Percentiles rank a stretch among this genome's conserved stretches.
Evolutionary conservation across 2,797 vertebrate genomes (phyloP).

Genomic region (Sylvilagus floridanus): DNA sequence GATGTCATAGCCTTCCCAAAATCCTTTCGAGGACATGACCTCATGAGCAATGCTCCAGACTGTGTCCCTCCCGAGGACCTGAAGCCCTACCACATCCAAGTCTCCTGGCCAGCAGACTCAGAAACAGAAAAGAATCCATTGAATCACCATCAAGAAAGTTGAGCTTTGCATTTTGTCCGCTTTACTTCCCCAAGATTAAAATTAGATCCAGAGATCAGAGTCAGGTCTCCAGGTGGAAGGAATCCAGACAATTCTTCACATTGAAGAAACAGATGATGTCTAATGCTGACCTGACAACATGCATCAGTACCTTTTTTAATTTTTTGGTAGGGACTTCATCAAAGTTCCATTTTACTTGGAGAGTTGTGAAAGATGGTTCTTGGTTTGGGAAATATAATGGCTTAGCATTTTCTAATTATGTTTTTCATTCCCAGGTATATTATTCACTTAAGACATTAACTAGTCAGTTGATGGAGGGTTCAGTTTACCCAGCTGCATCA

Average conservation of each 20-base stretch:
- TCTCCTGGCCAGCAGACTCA: slow-evolving; percentile 89
- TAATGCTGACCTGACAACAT: background rate
- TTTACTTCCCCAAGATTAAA: background rate
- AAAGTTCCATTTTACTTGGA: background rate
- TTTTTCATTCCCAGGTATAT: background rate
- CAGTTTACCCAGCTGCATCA: background rate
- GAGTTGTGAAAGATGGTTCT: background rate
- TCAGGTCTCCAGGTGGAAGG: background rate
- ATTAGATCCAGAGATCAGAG: background rate
- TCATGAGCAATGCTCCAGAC: slow-evolving; percentile 95
- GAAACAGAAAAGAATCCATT: slow-evolving; percentile 78
- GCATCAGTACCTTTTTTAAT: background rate
- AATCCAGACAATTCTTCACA: background rate
- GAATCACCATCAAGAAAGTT: background rate
- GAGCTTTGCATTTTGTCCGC: background rate
- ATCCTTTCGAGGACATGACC: slow-evolving; percentile 95
- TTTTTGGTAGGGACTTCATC: slow-evolving; percentile 8
- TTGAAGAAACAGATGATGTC: background rate
- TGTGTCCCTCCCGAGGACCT: slow-evolving; percentile 92
- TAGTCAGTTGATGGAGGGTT: background rate
- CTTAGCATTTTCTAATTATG: slow-evolving; percentile 54
- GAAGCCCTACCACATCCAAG: slow-evolving; percentile 92
- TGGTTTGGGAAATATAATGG: background rate
- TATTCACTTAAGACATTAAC: background rate
- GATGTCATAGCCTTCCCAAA: slow-evolving; percentile 99